phyloP scores from a whole-genome alignment of 2,113 vertebrate species.

The Atherinomorus stipes region DNA sequence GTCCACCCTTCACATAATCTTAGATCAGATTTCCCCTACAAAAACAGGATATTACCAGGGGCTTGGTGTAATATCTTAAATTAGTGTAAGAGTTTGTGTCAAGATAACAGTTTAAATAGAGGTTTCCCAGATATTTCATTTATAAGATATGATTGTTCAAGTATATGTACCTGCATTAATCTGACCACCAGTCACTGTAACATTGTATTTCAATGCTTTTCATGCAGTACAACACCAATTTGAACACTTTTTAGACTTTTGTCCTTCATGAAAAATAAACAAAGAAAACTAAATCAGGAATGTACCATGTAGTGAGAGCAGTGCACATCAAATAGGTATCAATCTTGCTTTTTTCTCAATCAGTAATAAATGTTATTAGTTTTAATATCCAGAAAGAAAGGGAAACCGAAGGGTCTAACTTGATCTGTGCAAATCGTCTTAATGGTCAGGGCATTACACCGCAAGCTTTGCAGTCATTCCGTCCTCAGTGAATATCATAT shows the following conservation, averaged over 20 bases:
- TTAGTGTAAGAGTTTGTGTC: slow-evolving; percentile 28
- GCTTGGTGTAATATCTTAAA: slow-evolving; percentile 50
- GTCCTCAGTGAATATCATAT: slow-evolving; percentile 48
- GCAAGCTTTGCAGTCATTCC: slow-evolving; percentile 42
- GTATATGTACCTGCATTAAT: slow-evolving; percentile 33
- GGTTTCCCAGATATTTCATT: slow-evolving; percentile 47
- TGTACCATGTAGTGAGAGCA: neutral
- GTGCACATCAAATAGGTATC: slow-evolving; percentile 4
- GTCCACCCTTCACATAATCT: slow-evolving; percentile 22
- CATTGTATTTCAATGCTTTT: slow-evolving; percentile 7
- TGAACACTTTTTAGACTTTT: no score
- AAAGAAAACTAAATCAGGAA: neutral
- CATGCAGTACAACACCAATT: neutral
- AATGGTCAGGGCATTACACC: slow-evolving; percentile 8
- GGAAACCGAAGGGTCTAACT: slow-evolving; percentile 4
- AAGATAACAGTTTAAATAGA: slow-evolving; percentile 34
- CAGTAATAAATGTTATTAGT: slow-evolving; percentile 6
- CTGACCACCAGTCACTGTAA: neutral
- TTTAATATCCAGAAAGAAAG: slow-evolving; percentile 1
- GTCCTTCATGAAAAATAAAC: no score
- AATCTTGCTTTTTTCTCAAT: neutral
- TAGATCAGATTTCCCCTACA: slow-evolving; percentile 44
- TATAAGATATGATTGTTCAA: slow-evolving; percentile 23
- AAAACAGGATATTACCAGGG: slow-evolving; percentile 40
- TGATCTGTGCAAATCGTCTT: slow-evolving; percentile 29